Base-by-base conservation (phyloP, 2,888 invertebrate species). In the Drosophila barbarae region DNA sequence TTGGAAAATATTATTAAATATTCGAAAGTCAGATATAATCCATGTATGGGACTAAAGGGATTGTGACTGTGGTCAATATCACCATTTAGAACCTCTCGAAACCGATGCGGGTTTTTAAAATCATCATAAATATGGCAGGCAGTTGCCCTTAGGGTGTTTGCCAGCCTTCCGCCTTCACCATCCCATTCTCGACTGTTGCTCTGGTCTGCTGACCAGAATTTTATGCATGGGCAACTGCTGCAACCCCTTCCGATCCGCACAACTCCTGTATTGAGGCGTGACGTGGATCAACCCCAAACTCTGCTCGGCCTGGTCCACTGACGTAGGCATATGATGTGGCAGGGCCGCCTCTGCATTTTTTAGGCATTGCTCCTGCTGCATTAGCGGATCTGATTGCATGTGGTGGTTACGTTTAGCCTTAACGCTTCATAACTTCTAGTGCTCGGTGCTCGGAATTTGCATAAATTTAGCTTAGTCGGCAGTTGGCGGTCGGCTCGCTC, bases 131-230 rank as follows among this genome's bases (percentile, higher is more conserved):
- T 42, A 35, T 30, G 13, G 21, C 15, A 44, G 41, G 39, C 21
- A 41, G 12, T 32, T 18, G 3, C 34, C 21, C 13, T 18, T 10
- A 47, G 32, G 18, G 59, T 39, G 42, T 15, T 28, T 42, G 9
- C 8, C n/a, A n/a, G 42, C n/a, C 9, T 2, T n/a, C 5, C 42
- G 26, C 41, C 23, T 9, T n/a, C 44, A 10, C 46, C 38, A 47
- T 70, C 50, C 49, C 60, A 64, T 73, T 63, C 74, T 67, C 50
- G 57, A 46, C 44, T 51, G 38, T 41, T 52, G 71, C 71, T 78
- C 69, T 84, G 83, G 71, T 78, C 79, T 59, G 65, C 52, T 84
- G 78, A 51, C 53, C 63, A 35, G 46, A 77, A 81, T 81, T 85
- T 72, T 70, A 85, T 74, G 82, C 82, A 71, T 84, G 69, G 86